These are phyloP conservation scores for Allolobophora icterica DNA, from an alignment of 2,888 invertebrate genomes.

Conservation along the genomic window DNA sequence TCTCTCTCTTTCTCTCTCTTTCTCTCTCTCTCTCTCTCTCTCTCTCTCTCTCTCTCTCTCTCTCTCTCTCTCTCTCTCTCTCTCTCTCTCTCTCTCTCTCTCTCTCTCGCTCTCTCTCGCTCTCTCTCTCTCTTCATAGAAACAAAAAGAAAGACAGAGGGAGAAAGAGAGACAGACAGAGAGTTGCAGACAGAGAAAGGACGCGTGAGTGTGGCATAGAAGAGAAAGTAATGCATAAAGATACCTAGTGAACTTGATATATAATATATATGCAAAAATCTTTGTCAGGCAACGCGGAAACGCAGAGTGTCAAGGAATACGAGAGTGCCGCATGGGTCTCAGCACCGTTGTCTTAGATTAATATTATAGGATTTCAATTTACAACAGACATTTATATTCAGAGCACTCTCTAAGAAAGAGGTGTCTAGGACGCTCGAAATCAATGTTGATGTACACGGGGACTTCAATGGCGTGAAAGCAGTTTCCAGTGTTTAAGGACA, in stretches of 20 bases:
- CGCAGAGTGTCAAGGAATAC: too few species aligned
- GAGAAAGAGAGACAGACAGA: constrained; percentile 1
- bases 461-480: too few species aligned
- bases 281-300: background rate
- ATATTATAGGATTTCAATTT: constrained; percentile 11
- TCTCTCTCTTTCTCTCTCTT: too few species aligned
- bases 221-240: background rate
- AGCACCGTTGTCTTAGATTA: background rate
- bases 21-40: too few species aligned
- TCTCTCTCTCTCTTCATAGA: background rate
- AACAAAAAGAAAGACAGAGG: background rate
- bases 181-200: background rate
- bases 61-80: too few species aligned
- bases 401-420: background rate
- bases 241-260: background rate
- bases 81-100: too few species aligned
- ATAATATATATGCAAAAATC: background rate
- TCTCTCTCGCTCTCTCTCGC: too few species aligned
- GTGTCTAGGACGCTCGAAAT: background rate
- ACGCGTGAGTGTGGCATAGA: background rate
- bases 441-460: background rate
- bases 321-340: too few species aligned
- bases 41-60: too few species aligned
- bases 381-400: background rate
- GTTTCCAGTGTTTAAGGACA: too few species aligned